phyloP scores from a whole-genome alignment of 1,140 invertebrate species.

The Sitobion miscanthi region DNA sequence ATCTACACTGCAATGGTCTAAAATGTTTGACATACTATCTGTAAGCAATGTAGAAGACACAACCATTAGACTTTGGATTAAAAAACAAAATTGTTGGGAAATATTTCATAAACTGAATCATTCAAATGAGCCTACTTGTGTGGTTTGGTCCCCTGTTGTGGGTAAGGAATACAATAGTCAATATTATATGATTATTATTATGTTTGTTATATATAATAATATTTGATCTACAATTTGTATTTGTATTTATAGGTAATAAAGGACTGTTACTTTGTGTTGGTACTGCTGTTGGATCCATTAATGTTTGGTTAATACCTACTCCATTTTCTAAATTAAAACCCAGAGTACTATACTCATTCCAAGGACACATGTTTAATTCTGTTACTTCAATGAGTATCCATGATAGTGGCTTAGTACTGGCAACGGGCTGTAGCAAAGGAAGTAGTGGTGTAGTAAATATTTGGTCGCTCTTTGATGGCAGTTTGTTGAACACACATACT shows the following conservation, averaged over 20 bases:
- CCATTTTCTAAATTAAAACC: constrained; percentile 60
- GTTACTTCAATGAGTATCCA: constrained; percentile 67
- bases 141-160: constrained; percentile 66
- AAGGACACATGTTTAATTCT: constrained; percentile 67
- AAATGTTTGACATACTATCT: constrained; percentile 66
- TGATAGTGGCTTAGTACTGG: constrained; percentile 66
- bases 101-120: constrained; percentile 63
- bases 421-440: constrained; percentile 65
- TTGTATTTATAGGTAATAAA: constrained; percentile 40
- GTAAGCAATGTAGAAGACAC: constrained; percentile 64
- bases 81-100: constrained; percentile 62
- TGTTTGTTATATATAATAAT: not conserved
- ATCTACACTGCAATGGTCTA: constrained; percentile 66
- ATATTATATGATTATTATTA: not conserved
- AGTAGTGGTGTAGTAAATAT: constrained; percentile 70
- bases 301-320: constrained; percentile 65
- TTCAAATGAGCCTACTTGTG: constrained; percentile 63
- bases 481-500: constrained; percentile 67
- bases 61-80: constrained; percentile 66
- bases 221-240: not conserved
- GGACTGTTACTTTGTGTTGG: constrained; percentile 64
- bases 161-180: constrained; percentile 60
- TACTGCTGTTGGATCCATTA: constrained; percentile 65
- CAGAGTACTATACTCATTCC: constrained; percentile 63
- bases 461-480: constrained; percentile 71